Evolutionary conservation across 1,140 invertebrate species (phyloP).

Genomic region (Chrysomallon squamiferum): DNA sequence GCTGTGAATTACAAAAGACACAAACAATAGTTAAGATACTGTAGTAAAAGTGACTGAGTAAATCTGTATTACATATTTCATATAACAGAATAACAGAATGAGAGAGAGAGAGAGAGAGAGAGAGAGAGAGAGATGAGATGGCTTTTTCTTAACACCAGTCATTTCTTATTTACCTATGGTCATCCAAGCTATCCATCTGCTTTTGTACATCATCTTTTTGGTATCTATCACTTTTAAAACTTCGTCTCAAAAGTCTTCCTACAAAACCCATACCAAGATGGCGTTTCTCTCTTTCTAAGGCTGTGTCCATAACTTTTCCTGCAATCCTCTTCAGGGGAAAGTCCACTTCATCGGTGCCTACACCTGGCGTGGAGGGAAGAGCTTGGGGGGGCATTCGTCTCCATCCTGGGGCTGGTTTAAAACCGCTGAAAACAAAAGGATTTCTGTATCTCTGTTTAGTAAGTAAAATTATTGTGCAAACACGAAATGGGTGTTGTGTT

Average conservation of each 20-base stretch:
- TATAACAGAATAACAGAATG: no score
- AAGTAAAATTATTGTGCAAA: neutral
- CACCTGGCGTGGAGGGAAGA: slow-evolving; percentile 41
- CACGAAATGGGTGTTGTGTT: no score
- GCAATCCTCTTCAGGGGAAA: slow-evolving; percentile 50
- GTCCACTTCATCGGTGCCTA: slow-evolving; percentile 42
- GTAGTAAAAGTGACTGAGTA: no score
- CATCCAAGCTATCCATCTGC: slow-evolving; percentile 89
- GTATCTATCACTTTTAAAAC: slow-evolving; percentile 56
- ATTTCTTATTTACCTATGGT: slow-evolving; percentile 72
- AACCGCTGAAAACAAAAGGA: slow-evolving; percentile 4
- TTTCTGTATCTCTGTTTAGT: slow-evolving; percentile 12
- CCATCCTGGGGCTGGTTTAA: slow-evolving; percentile 41
- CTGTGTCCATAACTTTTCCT: slow-evolving; percentile 70
- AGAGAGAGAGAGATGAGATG: no score
- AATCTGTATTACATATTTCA: no score
- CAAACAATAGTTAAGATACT: no score
- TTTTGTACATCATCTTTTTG: slow-evolving; percentile 73
- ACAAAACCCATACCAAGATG: slow-evolving; percentile 86
- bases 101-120: no score
- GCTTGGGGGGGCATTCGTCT: slow-evolving; percentile 43
- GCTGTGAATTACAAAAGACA: no score
- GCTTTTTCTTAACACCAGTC: no score
- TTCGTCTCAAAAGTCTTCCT: slow-evolving; percentile 78
- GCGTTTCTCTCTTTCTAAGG: slow-evolving; percentile 80